Evolutionary conservation across 2,888 invertebrate species (phyloP), one percentile per base, ranked within the genome.

Genomic region (Romanomermis culicivorax): DNA sequence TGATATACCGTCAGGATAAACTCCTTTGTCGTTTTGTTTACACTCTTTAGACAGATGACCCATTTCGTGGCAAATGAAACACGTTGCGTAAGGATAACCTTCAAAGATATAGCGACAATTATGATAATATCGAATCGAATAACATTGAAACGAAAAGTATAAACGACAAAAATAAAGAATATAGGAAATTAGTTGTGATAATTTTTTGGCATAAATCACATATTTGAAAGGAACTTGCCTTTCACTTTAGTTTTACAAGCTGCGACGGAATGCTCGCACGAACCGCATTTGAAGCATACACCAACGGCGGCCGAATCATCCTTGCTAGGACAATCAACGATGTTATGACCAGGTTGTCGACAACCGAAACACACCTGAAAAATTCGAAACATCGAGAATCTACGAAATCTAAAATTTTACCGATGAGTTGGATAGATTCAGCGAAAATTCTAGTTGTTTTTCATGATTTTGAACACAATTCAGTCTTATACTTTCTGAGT

Each of bases 1-100:
- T n/a, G n/a, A 71, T 1, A 83, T 83, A 42, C 83, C 86, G 70
- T 83, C 79, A 0, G 87, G 86, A 72, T 86, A 88, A 4, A 85
- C 70, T 0, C 88, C 88, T 64, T 79, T 79, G 0, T 81, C 80
- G 73, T 88, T 88, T 65, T 86, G 81, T 2, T 85, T 83, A 70
- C 88, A 89, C 64, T 85, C 83, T 58, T 80, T 77, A 0, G 86
- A 80, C 62, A 88, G 80, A 69, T 89, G 88, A 3, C 88, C 88
- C 70, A 78, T 79, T 70, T 86, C 80, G 55, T 79, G 79, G 68
- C 88, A 89, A 60, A 88, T 81, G 66, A 87, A 88, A 70, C 88
- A 89, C 54, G 78, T 80, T 0, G 87, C 87, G 72, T 79, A 85
- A 65, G 82, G 78, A 64, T 78, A 85, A 56, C 80, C 79, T 58